A percentile compares a stretch with the other conserved stretches of the same genome.
Evolutionary conservation across 2,113 vertebrate genomes (phyloP).

Genomic region (Zosterops borbonicus): DNA sequence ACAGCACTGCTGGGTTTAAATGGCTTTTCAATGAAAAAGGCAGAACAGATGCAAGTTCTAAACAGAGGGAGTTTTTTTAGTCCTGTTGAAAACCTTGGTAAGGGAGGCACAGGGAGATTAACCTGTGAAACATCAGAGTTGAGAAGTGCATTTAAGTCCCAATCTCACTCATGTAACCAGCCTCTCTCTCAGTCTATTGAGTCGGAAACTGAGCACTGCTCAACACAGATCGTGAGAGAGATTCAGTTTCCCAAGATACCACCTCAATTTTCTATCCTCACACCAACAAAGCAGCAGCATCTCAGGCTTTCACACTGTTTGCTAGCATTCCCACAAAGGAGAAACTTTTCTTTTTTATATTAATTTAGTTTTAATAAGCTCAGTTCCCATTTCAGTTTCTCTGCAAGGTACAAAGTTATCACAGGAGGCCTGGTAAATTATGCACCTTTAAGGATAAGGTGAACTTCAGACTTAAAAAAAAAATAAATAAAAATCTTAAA

Average conservation of each 20-base stretch:
- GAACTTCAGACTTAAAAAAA: background rate
- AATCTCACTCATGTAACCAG: accelerated
- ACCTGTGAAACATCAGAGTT: background rate
- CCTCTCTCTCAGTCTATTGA: background rate
- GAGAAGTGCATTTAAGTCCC: background rate
- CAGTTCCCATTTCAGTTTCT: background rate
- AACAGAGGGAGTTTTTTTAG: background rate
- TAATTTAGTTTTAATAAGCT: slow-evolving; percentile 39
- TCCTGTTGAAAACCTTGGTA: background rate
- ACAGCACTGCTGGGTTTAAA: background rate
- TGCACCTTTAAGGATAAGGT: slow-evolving; percentile 13
- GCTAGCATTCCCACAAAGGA: background rate
- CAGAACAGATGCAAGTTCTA: background rate
- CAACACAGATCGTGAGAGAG: background rate
- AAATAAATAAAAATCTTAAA: background rate
- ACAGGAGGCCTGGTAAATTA: slow-evolving; percentile 20
- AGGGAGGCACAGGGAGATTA: background rate
- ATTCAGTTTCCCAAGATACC: background rate
- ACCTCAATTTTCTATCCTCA: background rate
- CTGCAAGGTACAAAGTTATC: background rate
- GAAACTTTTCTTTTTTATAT: background rate
- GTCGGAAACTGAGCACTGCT: background rate
- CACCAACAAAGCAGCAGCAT: background rate
- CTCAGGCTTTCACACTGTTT: background rate
- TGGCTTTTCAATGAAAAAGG: background rate